Conservation (phyloP, 2,797 vertebrate genomes). For the Gorsachius magnificus region DNA sequence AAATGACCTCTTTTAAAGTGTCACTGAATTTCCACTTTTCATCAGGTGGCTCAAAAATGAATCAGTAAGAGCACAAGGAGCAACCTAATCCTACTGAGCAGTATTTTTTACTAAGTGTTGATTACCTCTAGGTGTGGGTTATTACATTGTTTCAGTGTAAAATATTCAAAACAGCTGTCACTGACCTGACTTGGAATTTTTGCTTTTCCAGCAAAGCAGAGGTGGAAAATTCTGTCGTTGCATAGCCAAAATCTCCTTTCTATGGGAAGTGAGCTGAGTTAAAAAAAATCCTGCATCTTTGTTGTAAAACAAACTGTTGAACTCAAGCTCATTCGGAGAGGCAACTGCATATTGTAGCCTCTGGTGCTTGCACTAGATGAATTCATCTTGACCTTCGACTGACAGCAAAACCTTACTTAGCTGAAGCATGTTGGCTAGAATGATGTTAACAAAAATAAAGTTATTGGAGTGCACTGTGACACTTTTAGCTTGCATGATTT, state of each 20-base stretch:
- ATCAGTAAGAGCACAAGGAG: conserved; percentile 26
- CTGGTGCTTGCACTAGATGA: neutral
- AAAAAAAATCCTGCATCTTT: neutral
- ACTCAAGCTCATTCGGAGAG: neutral
- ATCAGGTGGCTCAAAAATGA: conserved; percentile 33
- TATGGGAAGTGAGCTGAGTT: neutral
- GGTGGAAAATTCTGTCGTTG: neutral
- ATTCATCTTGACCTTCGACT: neutral
- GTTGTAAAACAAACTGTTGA: neutral
- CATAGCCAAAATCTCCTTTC: neutral
- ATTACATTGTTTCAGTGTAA: neutral
- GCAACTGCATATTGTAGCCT: neutral
- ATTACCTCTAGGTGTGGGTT: conserved; percentile 36
- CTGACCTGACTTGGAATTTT: neutral
- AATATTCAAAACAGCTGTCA: conserved; percentile 47
- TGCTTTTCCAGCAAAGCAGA: neutral
- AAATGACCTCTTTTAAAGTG: conserved; percentile 67
- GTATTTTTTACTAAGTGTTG: neutral
- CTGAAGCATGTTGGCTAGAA: neutral
- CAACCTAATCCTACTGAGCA: conserved; percentile 5
- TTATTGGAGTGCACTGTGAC: neutral
- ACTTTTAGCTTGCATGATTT: neutral
- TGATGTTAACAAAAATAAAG: neutral
- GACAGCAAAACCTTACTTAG: neutral
- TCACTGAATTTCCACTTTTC: conserved; percentile 64